Percentiles rank a stretch among this genome's conserved stretches.
These are phyloP conservation scores for Psilopsiagon aurifrons DNA, from an alignment of 2,113 vertebrate species.

Conservation along the genomic window DNA sequence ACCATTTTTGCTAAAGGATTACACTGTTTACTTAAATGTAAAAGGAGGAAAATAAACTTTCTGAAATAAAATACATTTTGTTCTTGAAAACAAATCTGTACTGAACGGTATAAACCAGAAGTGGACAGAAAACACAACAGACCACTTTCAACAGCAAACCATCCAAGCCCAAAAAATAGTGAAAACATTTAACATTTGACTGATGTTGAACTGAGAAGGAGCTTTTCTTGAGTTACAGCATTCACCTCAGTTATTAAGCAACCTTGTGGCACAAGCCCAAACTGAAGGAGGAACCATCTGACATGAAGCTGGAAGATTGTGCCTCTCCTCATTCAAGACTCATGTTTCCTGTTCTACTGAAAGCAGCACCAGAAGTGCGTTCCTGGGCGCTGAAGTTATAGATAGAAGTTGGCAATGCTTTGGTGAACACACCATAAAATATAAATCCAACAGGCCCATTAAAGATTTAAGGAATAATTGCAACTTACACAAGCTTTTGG, in stretches of 20 bases:
- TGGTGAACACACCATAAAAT: neutral
- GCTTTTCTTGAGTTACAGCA: neutral
- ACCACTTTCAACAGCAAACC: neutral
- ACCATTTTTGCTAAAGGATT: neutral
- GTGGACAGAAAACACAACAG: neutral
- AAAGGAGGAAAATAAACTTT: neutral
- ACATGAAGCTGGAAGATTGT: neutral
- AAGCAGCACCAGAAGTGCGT: neutral
- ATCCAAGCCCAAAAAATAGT: neutral
- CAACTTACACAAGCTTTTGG: neutral
- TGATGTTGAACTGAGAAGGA: neutral
- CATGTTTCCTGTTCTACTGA: constrained; percentile 12
- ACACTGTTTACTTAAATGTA: neutral
- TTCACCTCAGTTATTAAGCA: neutral
- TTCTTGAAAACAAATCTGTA: neutral
- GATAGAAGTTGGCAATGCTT: neutral
- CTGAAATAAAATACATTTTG: neutral
- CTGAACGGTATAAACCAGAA: neutral
- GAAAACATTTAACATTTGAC: neutral
- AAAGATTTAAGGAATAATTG: neutral
- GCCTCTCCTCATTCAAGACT: neutral
- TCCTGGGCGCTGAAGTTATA: neutral
- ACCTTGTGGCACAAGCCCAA: neutral
- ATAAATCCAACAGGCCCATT: neutral
- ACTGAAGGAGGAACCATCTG: neutral